Evolutionary conservation across 1,140 invertebrate genomes (phyloP), one percentile per base, ranked within the genome.

Genomic region (Diabrotica virgifera): DNA sequence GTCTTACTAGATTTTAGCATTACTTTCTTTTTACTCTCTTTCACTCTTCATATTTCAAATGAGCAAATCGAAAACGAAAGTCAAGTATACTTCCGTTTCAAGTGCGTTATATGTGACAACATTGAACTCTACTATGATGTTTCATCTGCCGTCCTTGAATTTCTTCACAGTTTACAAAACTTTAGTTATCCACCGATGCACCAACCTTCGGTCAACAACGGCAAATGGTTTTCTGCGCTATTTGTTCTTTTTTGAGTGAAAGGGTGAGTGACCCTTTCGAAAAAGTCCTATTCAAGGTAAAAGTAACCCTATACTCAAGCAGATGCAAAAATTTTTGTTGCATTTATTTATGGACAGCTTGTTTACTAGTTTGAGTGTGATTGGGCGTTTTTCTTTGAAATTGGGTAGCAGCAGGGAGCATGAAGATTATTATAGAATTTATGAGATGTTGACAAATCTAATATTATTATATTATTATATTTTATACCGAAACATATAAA

Each of bases 251-350:
- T 24, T 53, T 53, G 52, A 36, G 55, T 36, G 36, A 57, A 57
- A 57, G 55, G 55, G 55, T 57, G 55, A 57, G 55, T 57, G 55
- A 57, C 55, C 55, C 55, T 36, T 57, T 57, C 55, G 36, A 57
- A 36, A 57, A 57, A 57, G 5, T n/a, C 9, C 55, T 57, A 57
- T 57, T 57, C 55, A 37, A 57, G 55, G 55, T 57, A 57, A 57
- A 57, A 57, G 55, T 57, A 57, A 57, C 55, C 55, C 55, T 57
- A 57, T 12, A 57, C 55, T 36, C 55, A 57, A 12, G 55, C 55
- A 57, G 55, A 57, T 57, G 55, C 55, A 57, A 57, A 57, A 57
- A 57, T n/a, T n/a, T 57, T 36, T 12, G 35, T 36, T 36, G 12
- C 36, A 36, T 12, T 36, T 24, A 57, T 36, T 36, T 40, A 10